Percentiles rank a stretch among this genome's conserved stretches.
Conservation (phyloP, 2,797 vertebrate species). For the Fistularia tabacaria region DNA sequence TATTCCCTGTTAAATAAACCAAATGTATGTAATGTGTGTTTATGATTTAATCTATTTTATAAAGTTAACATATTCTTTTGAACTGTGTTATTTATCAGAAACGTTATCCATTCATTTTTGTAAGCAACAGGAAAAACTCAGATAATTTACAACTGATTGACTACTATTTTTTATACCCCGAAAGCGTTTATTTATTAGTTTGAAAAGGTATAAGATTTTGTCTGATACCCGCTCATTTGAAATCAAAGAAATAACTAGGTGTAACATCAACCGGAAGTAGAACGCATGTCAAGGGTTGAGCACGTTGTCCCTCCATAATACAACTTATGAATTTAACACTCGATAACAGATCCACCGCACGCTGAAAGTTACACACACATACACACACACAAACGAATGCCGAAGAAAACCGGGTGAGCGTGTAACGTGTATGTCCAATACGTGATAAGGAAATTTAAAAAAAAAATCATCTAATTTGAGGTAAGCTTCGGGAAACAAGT, state of each 20-base stretch:
- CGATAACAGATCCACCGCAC: accelerated
- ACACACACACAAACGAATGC: not conserved
- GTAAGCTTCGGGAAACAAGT: constrained; percentile 26
- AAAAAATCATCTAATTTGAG: constrained; percentile 8
- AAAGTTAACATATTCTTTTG: no score
- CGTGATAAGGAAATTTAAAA: not conserved
- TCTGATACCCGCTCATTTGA: no score
- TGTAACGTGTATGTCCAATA: not conserved
- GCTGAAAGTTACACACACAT: not conserved
- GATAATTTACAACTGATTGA: no score
- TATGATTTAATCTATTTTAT: no score
- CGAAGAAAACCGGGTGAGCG: not conserved
- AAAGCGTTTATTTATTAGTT: no score
- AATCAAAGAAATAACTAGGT: not conserved
- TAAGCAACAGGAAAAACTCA: no score
- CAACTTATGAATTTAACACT: constrained; percentile 46
- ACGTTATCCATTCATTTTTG: no score
- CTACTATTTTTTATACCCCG: no score
- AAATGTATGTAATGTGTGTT: no score
- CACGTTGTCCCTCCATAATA: constrained; percentile 60
- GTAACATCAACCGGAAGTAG: constrained; percentile 52
- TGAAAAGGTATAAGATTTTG: no score
- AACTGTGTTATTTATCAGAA: no score
- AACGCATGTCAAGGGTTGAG: constrained; percentile 49
- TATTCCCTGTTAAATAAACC: no score